Evolutionary conservation across 2,113 vertebrate genomes (phyloP), one percentile per base, ranked within the genome.

Genomic region (Sorex fumeus): DNA sequence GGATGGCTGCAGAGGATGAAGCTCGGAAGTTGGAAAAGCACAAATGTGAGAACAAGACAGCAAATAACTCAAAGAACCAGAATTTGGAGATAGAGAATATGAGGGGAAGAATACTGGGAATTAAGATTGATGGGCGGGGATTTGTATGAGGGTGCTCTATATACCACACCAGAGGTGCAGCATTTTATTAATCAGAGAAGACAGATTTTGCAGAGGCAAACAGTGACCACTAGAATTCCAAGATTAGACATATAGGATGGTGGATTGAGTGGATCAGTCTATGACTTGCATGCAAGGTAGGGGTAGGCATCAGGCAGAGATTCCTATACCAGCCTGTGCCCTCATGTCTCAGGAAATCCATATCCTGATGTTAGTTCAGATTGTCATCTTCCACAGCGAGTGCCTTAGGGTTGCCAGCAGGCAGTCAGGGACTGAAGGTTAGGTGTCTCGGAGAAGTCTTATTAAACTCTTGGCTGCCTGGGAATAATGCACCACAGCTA

Each of bases 401-500:
- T 0, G 8, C 93, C 82, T 82, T 78, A 78, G 82, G 85, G 79
- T 91, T 83, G 82, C 78, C 82, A 83, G 88, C 36, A 83, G 85
- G 87, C 70, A 74, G 78, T 47, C 64, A 12, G 82, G 21, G 8
- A 70, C 82, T 10, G 91, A 94, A 93, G 88, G 79, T 90, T 82
- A 93, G 64, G 15, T 89, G 60, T 94, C 87, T 94, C 78, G 0
- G 12, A 28, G 11, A 79, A 80, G 66, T 85, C 92, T 91, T 95
- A 83, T 76, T 95, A 97, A 95, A 90, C 90, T 90, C 81, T 36
- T 16, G 0, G 90, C 93, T 91, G 77, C 81, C 75, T 84, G 78
- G 75, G 70, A 87, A 91, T 78, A 93, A 84, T 71, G 57, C 16
- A 36, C 53, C 81, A 43, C 18, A 34, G 80, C 60, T 1, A 1